phyloP scores from a whole-genome alignment of 2,888 invertebrate species.

The Nematopogon swammerdamellus region DNA sequence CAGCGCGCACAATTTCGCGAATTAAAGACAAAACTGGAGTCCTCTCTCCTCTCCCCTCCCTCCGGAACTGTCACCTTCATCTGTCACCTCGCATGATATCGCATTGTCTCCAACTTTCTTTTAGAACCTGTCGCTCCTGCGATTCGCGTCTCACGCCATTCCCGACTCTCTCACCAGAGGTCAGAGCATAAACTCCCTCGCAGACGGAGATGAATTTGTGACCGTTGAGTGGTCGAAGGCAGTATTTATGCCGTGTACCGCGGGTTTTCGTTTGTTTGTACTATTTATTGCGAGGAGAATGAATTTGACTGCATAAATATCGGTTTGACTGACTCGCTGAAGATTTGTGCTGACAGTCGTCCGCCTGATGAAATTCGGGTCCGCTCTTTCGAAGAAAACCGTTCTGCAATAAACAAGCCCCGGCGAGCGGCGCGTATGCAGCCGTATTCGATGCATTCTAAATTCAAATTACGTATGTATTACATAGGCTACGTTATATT shows the following conservation, averaged over 20 bases:
- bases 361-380: background rate
- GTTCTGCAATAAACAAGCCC: too few species aligned
- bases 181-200: background rate
- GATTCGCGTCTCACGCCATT: too few species aligned
- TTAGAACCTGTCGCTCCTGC: background rate
- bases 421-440: too few species aligned
- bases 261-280: slow-evolving; percentile 19
- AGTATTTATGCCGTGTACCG: slow-evolving; percentile 37
- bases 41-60: background rate
- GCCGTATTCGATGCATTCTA: too few species aligned
- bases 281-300: background rate
- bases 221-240: slow-evolving; percentile 8
- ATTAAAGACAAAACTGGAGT: slow-evolving; percentile 21
- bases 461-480: too few species aligned
- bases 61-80: slow-evolving; percentile 32
- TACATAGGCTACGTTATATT: too few species aligned
- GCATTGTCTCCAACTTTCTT: slow-evolving; percentile 28
- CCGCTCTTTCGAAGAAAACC: too few species aligned
- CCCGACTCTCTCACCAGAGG: background rate
- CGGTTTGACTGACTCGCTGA: background rate
- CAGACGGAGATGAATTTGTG: background rate
- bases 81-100: slow-evolving; percentile 43
- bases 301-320: background rate
- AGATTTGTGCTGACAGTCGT: background rate
- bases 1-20: slow-evolving; percentile 28